Percentiles rank a stretch among this genome's conserved stretches.
phyloP scores from a whole-genome alignment of 64 coral and sea anemone genomes.

The Hydrozoanthus tunicans region DNA sequence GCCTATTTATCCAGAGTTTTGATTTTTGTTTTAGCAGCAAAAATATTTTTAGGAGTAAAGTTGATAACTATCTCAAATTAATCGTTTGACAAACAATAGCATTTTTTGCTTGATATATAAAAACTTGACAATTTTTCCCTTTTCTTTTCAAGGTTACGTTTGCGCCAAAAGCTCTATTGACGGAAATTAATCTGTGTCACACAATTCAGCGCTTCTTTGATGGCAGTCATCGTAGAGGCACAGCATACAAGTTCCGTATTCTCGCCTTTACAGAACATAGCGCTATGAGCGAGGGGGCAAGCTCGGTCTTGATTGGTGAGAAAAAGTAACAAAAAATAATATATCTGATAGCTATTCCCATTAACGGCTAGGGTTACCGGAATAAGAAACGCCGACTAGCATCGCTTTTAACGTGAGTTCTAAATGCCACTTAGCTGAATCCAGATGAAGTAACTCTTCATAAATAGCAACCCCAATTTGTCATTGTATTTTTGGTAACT shows the following conservation, averaged over 20 bases:
- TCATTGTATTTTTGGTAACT: too few relatives aligned
- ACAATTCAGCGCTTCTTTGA: neutral
- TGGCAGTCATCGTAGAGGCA: neutral
- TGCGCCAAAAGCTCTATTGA: neutral
- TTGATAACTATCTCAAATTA: neutral
- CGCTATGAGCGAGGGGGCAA: slow-evolving; percentile 1
- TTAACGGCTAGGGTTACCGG: too few relatives aligned
- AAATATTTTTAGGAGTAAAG: neutral
- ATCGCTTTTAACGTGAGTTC: too few relatives aligned
- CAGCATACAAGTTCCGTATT: slow-evolving; percentile 4
- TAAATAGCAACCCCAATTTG: too few relatives aligned
- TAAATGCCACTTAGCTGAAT: too few relatives aligned
- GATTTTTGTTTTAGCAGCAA: neutral
- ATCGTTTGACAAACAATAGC: too few relatives aligned
- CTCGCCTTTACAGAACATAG: slow-evolving; percentile 49
- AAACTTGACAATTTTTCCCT: neutral
- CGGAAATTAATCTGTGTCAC: slow-evolving; percentile 28
- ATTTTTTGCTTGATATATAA: too few relatives aligned
- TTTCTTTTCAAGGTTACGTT: neutral
- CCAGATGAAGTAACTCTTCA: too few relatives aligned
- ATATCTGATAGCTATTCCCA: neutral
- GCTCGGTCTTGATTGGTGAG: slow-evolving; percentile 1
- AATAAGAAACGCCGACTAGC: too few relatives aligned
- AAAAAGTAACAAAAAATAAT: neutral
- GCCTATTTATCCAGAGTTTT: neutral